These are phyloP conservation scores for Macrostomum lignano DNA, from an alignment of 1,140 invertebrate genomes.

Conservation along the genomic window DNA sequence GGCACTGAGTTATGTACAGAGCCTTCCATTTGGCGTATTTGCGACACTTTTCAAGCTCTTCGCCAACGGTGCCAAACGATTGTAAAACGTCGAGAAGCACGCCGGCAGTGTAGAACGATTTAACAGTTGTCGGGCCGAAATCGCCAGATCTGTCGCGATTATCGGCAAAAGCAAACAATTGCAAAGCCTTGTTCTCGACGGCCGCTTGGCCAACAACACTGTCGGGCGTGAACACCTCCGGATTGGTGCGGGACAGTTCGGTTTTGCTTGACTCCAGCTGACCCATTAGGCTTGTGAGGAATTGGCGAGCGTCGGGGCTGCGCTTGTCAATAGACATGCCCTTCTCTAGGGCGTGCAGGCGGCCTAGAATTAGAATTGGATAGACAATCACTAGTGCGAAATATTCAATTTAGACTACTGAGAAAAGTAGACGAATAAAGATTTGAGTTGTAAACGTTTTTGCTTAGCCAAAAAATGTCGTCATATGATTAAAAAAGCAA, in stretches of 20 bases:
- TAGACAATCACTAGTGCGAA: too few relatives aligned
- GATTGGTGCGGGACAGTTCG: slow-evolving; percentile 21
- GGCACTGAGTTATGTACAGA: slow-evolving; percentile 79
- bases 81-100: slow-evolving; percentile 69
- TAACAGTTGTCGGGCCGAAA: slow-evolving; percentile 78
- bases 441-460: too few relatives aligned
- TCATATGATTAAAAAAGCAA: too few relatives aligned
- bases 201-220: slow-evolving; percentile 75
- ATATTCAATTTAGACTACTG: too few relatives aligned
- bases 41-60: slow-evolving; percentile 37
- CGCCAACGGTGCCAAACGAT: slow-evolving; percentile 59
- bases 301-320: slow-evolving; percentile 29
- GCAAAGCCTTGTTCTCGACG: slow-evolving; percentile 75
- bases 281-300: slow-evolving; percentile 51
- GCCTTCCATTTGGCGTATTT: slow-evolving; percentile 98
- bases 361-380: too few relatives aligned
- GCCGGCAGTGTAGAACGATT: slow-evolving; percentile 80
- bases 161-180: slow-evolving; percentile 71
- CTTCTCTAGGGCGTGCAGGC: slow-evolving; percentile 35
- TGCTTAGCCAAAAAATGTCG: too few relatives aligned
- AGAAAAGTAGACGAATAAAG: too few relatives aligned
- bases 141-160: slow-evolving; percentile 52
- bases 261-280: slow-evolving; percentile 44
- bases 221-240: slow-evolving; percentile 55
- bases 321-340: slow-evolving; percentile 35